A percentile compares a stretch with the other conserved stretches of the same genome.
Evolutionary conservation across 2,797 vertebrate species (phyloP).

Genomic region (Trichosurus vulpecula): DNA sequence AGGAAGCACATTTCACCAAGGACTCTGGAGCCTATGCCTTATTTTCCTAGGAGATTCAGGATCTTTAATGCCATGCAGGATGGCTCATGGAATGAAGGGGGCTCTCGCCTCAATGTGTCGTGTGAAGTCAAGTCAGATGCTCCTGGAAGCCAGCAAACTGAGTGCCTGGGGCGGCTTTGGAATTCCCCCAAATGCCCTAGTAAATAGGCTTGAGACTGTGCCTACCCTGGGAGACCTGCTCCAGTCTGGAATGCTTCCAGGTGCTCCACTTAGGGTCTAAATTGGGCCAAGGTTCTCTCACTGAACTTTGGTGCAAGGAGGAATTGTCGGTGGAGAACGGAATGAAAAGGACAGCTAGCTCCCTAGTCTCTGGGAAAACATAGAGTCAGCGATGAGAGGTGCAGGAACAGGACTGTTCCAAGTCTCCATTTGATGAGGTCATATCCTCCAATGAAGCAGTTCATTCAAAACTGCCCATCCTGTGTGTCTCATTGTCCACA

Average conservation of each 20-base stretch:
- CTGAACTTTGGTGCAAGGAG: not conserved
- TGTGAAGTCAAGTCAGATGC: not conserved
- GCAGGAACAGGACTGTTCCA: not conserved
- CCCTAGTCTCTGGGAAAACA: not conserved
- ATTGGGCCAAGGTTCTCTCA: not conserved
- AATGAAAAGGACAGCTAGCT: not conserved
- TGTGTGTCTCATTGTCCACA: not conserved
- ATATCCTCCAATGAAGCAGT: not conserved
- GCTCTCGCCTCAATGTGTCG: not conserved
- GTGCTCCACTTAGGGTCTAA: not conserved
- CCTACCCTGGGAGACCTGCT: not conserved
- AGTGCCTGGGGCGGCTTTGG: not conserved
- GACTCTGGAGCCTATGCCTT: not conserved
- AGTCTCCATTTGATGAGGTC: not conserved
- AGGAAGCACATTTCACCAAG: slow-evolving; percentile 3
- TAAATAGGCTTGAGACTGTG: not conserved
- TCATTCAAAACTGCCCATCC: not conserved
- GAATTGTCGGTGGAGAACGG: not conserved
- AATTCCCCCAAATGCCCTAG: not conserved
- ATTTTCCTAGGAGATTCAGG: not conserved
- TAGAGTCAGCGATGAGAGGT: not conserved
- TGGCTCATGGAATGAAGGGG: not conserved
- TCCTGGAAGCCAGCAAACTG: not conserved
- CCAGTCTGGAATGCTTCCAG: not conserved
- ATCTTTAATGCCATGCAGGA: not conserved